Evolutionary conservation across 2,797 vertebrate genomes (phyloP).

Genomic region (Arnoldichthys spilopterus): DNA sequence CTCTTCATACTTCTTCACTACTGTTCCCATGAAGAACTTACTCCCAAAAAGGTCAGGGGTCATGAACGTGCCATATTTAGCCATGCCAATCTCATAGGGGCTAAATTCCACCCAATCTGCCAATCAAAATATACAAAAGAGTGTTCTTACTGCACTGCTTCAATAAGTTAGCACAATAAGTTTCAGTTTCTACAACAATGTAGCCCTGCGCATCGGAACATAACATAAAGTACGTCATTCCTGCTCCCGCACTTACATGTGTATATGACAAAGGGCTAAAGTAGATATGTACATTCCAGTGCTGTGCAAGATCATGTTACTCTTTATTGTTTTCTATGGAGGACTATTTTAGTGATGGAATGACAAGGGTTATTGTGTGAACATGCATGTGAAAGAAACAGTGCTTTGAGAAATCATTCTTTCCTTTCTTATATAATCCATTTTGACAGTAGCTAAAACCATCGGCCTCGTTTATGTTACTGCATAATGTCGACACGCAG

Average conservation of each 20-base stretch:
- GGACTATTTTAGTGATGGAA: constrained; percentile 1
- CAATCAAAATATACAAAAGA: constrained; percentile 52
- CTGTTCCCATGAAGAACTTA: constrained; percentile 98
- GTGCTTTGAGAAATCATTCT: background rate
- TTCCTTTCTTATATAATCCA: background rate
- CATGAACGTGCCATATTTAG: constrained; percentile 99
- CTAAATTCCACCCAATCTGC: constrained; percentile 99
- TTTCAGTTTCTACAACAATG: background rate
- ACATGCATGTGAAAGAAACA: constrained; percentile 2
- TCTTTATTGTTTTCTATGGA: constrained; percentile 7
- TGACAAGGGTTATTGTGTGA: constrained; percentile 11
- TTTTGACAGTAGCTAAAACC: background rate
- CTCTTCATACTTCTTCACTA: constrained; percentile 90
- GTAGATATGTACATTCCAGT: background rate
- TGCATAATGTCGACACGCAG: background rate
- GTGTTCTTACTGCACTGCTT: background rate
- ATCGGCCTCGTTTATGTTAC: background rate
- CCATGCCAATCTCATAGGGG: constrained; percentile 98
- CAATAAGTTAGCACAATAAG: background rate
- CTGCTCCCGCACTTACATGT: background rate
- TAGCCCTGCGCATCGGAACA: background rate
- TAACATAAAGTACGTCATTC: background rate
- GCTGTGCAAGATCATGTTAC: background rate
- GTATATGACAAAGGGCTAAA: background rate
- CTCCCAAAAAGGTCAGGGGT: constrained; percentile 93